Conservation (phyloP, 2,113 vertebrate species). For the Eretmochelys imbricata region DNA sequence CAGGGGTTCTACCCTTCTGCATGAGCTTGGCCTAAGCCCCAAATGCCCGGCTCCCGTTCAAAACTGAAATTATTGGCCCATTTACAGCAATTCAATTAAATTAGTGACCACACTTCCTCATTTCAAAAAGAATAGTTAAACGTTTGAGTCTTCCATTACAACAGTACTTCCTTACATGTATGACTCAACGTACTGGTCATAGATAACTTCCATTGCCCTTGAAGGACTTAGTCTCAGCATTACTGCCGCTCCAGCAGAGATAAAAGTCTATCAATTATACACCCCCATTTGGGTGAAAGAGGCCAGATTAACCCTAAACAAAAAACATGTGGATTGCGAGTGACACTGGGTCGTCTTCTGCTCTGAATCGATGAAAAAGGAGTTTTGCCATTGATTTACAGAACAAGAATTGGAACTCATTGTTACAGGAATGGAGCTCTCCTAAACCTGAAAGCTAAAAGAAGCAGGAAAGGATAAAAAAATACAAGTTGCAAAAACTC, state of each 20-base stretch:
- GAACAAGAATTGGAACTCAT: not conserved
- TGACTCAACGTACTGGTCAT: conserved; percentile 28
- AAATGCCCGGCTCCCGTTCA: not conserved
- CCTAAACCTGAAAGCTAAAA: not conserved
- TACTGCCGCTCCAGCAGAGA: not conserved
- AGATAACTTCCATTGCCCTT: conserved; percentile 17
- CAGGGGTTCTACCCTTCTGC: not conserved
- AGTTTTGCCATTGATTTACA: not conserved
- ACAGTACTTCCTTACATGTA: not conserved
- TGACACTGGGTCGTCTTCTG: not conserved
- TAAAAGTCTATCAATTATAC: rapidly evolving
- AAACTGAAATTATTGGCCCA: conserved; percentile 1
- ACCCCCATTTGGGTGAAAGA: not conserved
- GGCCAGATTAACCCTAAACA: not conserved
- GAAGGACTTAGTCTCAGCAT: not conserved
- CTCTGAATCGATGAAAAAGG: not conserved
- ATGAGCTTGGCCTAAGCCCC: not conserved
- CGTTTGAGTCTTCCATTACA: conserved; percentile 2
- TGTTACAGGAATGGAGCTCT: not conserved
- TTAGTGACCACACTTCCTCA: not conserved
- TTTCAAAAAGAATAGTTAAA: not conserved
- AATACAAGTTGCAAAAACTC: not conserved
- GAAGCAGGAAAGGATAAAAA: not conserved
- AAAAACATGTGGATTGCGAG: not conserved
- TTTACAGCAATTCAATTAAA: conserved; percentile 16